Evolutionary conservation across 2,113 vertebrate genomes (phyloP).

Genomic region (Calypte anna): DNA sequence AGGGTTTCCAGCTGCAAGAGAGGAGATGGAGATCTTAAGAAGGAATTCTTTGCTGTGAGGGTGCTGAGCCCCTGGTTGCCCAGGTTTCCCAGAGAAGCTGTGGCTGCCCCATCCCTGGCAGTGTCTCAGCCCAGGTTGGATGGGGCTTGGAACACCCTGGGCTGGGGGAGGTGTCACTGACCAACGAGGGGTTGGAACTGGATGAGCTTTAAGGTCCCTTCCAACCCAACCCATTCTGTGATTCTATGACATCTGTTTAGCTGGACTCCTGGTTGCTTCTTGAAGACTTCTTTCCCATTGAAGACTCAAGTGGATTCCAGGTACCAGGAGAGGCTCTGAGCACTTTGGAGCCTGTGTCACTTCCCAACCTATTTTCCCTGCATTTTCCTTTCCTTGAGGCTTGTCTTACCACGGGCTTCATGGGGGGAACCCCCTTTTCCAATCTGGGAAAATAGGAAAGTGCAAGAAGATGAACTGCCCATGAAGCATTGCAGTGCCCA

Average conservation of each 20-base stretch:
- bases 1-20: too few relatives aligned
- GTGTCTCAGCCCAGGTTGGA: too few relatives aligned
- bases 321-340: background rate
- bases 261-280: background rate
- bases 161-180: too few relatives aligned
- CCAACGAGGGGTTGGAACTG: too few relatives aligned
- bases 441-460: background rate
- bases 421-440: background rate
- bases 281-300: background rate
- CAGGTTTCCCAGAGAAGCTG: too few relatives aligned
- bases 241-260: background rate
- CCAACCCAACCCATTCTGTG: too few relatives aligned
- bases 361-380: background rate
- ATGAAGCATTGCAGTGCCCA: background rate
- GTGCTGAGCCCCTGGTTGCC: too few relatives aligned
- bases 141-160: too few relatives aligned
- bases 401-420: background rate
- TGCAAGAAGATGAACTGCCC: background rate
- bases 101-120: too few relatives aligned
- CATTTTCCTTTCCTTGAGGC: background rate
- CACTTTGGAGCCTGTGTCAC: background rate
- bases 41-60: too few relatives aligned
- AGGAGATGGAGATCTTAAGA: too few relatives aligned
- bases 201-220: too few relatives aligned
- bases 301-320: background rate